Percentiles rank a stretch among this genome's conserved stretches.
phyloP scores from a whole-genome alignment of 1,140 invertebrate species.

The Anastrepha obliqua region DNA sequence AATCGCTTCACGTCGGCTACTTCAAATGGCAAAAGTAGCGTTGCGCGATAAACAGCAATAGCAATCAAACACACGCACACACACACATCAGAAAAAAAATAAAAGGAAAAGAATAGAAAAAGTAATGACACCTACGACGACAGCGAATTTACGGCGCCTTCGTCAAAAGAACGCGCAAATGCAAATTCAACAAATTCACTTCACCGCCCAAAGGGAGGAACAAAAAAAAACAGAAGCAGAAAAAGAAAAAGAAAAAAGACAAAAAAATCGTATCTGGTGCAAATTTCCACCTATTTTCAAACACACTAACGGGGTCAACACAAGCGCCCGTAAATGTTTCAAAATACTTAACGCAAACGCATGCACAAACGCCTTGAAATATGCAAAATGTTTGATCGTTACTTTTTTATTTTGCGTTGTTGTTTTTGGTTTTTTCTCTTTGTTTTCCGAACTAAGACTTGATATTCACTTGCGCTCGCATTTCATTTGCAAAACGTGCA shows the following conservation, averaged over 20 bases:
- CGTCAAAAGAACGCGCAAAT: neutral
- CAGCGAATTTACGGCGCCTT: neutral
- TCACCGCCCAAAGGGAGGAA: neutral
- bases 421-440: neutral
- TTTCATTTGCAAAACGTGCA: neutral
- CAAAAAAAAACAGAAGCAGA: neutral
- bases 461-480: neutral
- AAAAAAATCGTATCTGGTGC: neutral
- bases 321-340: neutral
- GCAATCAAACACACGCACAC: neutral
- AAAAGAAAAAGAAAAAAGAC: no score
- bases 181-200: neutral
- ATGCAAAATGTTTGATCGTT: slow-evolving; percentile 2
- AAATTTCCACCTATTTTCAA: neutral
- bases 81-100: no score
- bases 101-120: no score
- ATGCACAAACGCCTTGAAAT: neutral
- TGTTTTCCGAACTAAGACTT: neutral
- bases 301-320: neutral
- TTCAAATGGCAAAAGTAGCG: neutral
- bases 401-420: neutral
- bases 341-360: neutral
- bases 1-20: neutral
- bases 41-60: neutral
- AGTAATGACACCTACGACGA: neutral